A percentile compares a stretch with the other conserved stretches of the same genome.
phyloP scores from a whole-genome alignment of 2,113 vertebrate genomes.

The Isurus oxyrinchus region DNA sequence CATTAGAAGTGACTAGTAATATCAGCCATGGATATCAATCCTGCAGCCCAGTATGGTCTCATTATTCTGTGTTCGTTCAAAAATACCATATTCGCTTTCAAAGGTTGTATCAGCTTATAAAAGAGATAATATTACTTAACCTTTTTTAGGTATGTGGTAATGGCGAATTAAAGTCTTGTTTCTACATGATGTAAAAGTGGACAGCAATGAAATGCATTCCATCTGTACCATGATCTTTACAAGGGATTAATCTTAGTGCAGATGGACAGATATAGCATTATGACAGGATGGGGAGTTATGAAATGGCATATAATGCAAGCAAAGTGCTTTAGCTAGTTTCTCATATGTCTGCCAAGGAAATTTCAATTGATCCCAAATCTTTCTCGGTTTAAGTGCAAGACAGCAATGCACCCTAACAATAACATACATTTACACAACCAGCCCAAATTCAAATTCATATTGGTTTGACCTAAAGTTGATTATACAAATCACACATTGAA shows the following conservation, averaged over 20 bases:
- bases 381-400: neutral
- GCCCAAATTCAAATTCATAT: neutral
- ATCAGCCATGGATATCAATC: neutral
- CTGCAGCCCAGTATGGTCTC: neutral
- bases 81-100: neutral
- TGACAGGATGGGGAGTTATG: neutral
- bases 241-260: neutral
- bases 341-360: neutral
- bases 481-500: neutral
- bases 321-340: neutral
- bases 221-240: neutral
- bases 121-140: constrained; percentile 1
- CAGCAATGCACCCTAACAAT: neutral
- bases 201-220: neutral
- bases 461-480: neutral
- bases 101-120: neutral
- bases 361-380: neutral
- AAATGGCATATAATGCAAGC: neutral
- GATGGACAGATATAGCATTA: constrained; percentile 11
- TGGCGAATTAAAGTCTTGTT: constrained; percentile 6
- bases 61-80: neutral
- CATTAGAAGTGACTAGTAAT: neutral
- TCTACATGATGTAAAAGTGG: neutral
- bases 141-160: constrained; percentile 17
- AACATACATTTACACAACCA: neutral